These are phyloP conservation scores for Drosophila percnosoma DNA, from an alignment of 2,888 invertebrate genomes.

Conservation along the genomic window DNA sequence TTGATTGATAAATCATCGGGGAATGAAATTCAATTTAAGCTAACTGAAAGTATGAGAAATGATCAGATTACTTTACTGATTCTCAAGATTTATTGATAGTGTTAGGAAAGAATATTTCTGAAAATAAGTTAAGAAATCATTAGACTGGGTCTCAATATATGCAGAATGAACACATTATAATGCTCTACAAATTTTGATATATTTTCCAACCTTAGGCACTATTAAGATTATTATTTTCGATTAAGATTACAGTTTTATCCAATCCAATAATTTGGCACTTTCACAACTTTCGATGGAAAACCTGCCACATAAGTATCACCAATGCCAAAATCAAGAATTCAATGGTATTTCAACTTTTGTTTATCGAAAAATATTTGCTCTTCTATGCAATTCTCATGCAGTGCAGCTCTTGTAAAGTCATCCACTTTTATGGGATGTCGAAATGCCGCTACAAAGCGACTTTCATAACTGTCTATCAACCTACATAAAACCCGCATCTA, in stretches of 20 bases:
- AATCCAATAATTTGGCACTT: background rate
- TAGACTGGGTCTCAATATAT: background rate
- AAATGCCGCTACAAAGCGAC: constrained; percentile 30
- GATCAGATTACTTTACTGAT: background rate
- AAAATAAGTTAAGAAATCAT: background rate
- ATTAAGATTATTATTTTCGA: background rate
- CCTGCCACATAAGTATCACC: background rate
- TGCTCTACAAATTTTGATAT: background rate
- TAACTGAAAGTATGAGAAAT: constrained; percentile 1
- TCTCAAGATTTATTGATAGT: constrained; percentile 10
- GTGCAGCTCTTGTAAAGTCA: constrained; percentile 7
- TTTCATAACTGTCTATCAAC: constrained; percentile 21
- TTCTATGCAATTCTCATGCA: constrained; percentile 18
- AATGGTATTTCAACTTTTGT: background rate
- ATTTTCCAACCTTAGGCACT: background rate
- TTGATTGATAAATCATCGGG: constrained; percentile 72
- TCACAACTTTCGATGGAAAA: background rate
- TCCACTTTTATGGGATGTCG: constrained; percentile 7
- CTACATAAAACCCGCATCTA: constrained; percentile 38
- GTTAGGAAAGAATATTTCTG: background rate
- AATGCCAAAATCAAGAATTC: background rate
- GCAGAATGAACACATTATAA: background rate
- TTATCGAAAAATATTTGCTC: background rate
- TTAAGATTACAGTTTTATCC: background rate
- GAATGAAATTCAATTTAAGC: constrained; percentile 21